Base-by-base conservation (phyloP, 2,797 vertebrate species). In the Odontamblyopus lacepedii region DNA sequence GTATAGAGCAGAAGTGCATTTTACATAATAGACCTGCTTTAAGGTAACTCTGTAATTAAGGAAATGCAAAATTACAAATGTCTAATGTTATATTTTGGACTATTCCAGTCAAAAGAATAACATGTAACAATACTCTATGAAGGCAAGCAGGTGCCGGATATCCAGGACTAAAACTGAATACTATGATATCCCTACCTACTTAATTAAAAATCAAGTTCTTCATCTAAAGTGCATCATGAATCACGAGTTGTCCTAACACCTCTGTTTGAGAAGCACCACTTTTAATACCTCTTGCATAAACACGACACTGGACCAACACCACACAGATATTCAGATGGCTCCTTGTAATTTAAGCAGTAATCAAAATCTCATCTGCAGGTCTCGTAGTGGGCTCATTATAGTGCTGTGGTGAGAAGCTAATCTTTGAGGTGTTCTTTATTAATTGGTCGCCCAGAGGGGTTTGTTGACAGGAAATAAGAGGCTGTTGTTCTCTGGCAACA, bases 361-460 rank as follows among this genome's bases (percentile, higher is more conserved):
- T 85, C 78, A 79, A 63, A 81, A 76, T 73, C 79, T 77, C 78
- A 80, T 83, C 66, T 64, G 53, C 41, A 41, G 27, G 55, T 48
- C 62, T 50, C 67, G 41, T 69, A 69, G 55, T 11, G 67, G 76
- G 30, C 29, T 76, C 70, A 73, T 82, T 69, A 63, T 68, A 27
- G 76, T 65, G 69, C 72, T 69, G 63, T 69, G 77, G 78, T 63
- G 77, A 80, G 78, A 83, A 73, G 69, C 74, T 83, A 78, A 88
- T 87, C 78, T 88, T 82, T 85, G 84, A 88, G 81, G 83, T 84
- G 81, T 62, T 78, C 85, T 88, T 89, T 88, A 92, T 90, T 89
- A 89, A 87, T 87, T 87, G 81, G 87, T 83, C 72, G 76, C 83
- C 85, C 57, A 41, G 69, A 78, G 88, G 83, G 80, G 32, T 70